Percentiles rank a stretch among this genome's conserved stretches.
These are phyloP conservation scores for Balanococcus diminutus DNA, from an alignment of 2,888 invertebrate species.

Conservation along the genomic window DNA sequence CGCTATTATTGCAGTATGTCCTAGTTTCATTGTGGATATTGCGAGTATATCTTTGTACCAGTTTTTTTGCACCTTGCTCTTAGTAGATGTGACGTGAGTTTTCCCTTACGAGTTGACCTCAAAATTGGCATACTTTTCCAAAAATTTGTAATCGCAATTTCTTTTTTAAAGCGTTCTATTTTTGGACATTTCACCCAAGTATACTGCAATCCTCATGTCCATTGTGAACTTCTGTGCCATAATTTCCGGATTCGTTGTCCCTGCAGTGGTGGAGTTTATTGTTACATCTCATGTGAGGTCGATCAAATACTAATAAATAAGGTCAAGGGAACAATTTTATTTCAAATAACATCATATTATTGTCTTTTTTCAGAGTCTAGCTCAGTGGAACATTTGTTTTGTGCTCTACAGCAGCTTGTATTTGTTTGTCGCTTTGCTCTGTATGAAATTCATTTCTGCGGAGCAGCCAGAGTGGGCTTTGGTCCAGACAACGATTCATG, in stretches of 20 bases:
- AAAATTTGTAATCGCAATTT: not conserved
- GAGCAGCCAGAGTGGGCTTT: slow-evolving; percentile 3
- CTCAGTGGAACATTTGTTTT: slow-evolving; percentile 18
- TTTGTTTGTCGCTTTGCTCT: not conserved
- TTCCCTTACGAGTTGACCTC: not conserved
- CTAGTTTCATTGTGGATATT: not conserved
- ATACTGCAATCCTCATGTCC: not conserved
- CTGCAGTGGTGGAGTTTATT: not conserved
- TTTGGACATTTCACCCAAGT: not conserved
- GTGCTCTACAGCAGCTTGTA: not conserved
- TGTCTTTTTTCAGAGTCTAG: not conserved
- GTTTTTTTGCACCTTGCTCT: not conserved
- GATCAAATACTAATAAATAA: no score
- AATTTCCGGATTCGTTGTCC: not conserved
- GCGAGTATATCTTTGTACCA: not conserved
- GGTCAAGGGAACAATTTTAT: no score
- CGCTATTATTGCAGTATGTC: not conserved
- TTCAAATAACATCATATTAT: no score
- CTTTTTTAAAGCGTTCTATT: not conserved
- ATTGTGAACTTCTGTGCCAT: not conserved
- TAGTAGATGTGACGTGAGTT: not conserved
- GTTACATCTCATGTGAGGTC: slow-evolving; percentile 17
- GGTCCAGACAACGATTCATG: not conserved
- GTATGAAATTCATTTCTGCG: not conserved
- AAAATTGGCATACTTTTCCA: no score